Percentiles rank a stretch among this genome's conserved stretches.
Evolutionary conservation across 2,797 vertebrate species (phyloP).

Genomic region (Forpus xanthops): DNA sequence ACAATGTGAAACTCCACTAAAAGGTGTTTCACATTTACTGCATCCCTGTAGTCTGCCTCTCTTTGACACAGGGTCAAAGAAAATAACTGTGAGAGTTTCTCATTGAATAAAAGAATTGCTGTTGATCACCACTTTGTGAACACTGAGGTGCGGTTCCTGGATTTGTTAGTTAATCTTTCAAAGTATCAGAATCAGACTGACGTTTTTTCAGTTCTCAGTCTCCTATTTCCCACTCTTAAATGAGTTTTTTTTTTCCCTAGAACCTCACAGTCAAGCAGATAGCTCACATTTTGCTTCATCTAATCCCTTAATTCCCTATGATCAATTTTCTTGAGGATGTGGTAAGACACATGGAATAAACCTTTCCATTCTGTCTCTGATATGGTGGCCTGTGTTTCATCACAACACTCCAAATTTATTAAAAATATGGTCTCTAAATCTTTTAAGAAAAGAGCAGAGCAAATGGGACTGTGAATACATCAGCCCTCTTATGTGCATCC

Average conservation of each 20-base stretch:
- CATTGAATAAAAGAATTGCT: neutral
- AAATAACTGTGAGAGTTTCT: neutral
- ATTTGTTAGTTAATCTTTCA: neutral
- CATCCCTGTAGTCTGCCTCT: neutral
- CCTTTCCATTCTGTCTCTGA: neutral
- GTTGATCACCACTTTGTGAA: neutral
- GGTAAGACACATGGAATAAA: neutral
- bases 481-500: neutral
- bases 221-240: neutral
- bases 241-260: neutral
- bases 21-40: neutral
- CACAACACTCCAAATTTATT: neutral
- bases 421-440: neutral
- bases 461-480: neutral
- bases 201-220: neutral
- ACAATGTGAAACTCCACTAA: neutral
- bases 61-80: neutral
- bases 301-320: neutral
- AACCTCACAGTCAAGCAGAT: neutral
- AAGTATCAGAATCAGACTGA: neutral
- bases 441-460: neutral
- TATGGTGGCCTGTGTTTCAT: fast-evolving
- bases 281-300: neutral
- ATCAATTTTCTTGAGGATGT: neutral
- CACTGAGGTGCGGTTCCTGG: neutral